Percentiles rank a stretch among this genome's conserved stretches.
phyloP scores from a whole-genome alignment of 1,140 invertebrate genomes.

The Hyles vespertilio region DNA sequence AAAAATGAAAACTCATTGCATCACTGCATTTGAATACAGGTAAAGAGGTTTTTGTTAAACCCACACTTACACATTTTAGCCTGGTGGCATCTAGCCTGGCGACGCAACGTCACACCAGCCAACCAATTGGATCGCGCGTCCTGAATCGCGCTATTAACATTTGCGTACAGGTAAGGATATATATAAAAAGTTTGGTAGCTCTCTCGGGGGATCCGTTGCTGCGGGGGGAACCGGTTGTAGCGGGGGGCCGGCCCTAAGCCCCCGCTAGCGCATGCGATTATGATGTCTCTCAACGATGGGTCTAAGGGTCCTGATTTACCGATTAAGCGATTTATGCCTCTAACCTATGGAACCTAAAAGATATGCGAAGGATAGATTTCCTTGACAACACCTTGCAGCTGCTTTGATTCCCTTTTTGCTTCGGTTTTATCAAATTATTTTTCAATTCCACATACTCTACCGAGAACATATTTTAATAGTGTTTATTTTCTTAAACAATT shows the following conservation, averaged over 20 bases:
- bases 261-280: constrained; percentile 22
- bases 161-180: constrained; percentile 25
- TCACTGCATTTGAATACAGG: too few relatives aligned
- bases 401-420: constrained; percentile 57
- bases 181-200: constrained; percentile 15
- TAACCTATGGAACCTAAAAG: too few relatives aligned
- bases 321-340: too few relatives aligned
- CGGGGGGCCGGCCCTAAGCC: constrained; percentile 41
- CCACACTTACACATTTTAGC: constrained; percentile 14
- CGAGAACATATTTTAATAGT: too few relatives aligned
- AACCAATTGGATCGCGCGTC: constrained; percentile 29
- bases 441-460: too few relatives aligned
- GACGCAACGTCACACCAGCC: constrained; percentile 17
- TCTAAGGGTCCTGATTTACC: too few relatives aligned
- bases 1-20: too few relatives aligned
- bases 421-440: not conserved
- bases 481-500: too few relatives aligned
- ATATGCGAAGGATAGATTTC: constrained; percentile 9
- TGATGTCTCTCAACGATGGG: too few relatives aligned
- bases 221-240: constrained; percentile 47
- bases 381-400: constrained; percentile 53
- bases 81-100: not conserved
- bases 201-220: constrained; percentile 41
- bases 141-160: constrained; percentile 40
- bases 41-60: too few relatives aligned